A percentile compares a stretch with the other conserved stretches of the same genome.
These are phyloP conservation scores for Cyphomyrus discorhynchus DNA, from an alignment of 2,113 vertebrate genomes.

Conservation along the genomic window DNA sequence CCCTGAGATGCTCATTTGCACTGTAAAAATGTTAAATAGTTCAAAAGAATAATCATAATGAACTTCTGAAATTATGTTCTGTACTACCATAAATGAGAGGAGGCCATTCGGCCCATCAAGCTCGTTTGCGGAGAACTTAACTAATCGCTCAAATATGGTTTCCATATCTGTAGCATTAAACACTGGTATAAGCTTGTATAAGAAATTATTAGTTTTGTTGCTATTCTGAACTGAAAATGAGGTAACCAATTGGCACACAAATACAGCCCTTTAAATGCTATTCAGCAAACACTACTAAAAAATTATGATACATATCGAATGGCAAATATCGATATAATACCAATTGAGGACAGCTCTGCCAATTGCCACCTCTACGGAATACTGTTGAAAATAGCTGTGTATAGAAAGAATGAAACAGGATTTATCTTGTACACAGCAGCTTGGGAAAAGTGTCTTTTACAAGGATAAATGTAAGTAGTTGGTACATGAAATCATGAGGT, in stretches of 20 bases:
- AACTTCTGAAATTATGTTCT: not conserved
- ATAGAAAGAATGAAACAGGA: not conserved
- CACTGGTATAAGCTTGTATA: not conserved
- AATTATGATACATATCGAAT: not conserved
- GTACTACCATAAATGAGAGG: not conserved
- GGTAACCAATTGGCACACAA: not conserved
- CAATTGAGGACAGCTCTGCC: not conserved
- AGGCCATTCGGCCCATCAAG: too few relatives aligned
- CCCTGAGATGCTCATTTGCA: not conserved
- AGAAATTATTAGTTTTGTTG: not conserved
- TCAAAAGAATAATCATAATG: not conserved
- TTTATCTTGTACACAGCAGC: not conserved
- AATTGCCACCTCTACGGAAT: not conserved
- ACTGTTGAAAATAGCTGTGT: not conserved
- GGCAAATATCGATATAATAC: not conserved
- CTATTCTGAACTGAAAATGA: not conserved
- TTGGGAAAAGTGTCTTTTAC: not conserved
- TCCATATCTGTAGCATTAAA: not conserved
- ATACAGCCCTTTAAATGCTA: not conserved
- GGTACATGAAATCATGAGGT: not conserved
- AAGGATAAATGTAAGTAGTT: not conserved
- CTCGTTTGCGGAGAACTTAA: too few relatives aligned
- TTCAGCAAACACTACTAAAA: not conserved
- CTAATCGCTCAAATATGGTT: too few relatives aligned
- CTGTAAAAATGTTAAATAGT: not conserved